Base-by-base conservation (phyloP, 2,797 vertebrate species). In the Halcyon badia region DNA sequence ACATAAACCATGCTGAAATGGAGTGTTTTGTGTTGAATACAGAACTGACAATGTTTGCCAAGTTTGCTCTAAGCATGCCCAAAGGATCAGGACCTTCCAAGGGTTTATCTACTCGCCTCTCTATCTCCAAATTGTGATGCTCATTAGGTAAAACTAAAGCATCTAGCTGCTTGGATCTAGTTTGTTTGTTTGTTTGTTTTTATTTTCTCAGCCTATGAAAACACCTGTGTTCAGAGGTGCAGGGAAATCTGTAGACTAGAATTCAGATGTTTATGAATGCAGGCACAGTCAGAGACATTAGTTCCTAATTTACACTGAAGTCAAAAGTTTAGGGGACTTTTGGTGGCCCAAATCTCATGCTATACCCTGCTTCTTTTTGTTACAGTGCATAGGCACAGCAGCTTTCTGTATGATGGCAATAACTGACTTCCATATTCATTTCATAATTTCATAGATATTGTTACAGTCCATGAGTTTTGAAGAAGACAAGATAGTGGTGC, bases 401-500 rank as follows among this genome's bases (percentile, higher is more conserved):
- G 35, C 28, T 87, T 85, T 79, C 39, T 75, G 2, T 71, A 26
- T 60, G 30, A 66, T 2, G 2, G 16, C 14, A 22, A 33, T 61
- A 86, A 73, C 28, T 9, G 22, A 49, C 48, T 87, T 87, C 60
- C 46, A 69, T 20, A 65, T 42, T 88, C 0, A n/a, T 72, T 77
- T 65, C n/a, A 21, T 83, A 41, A 78, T 73, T 88, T 73, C n/a
- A 41, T 60, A 51, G 20, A 83, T 48, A 75, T 75, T 81, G 33
- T 75, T 83, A 51, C 4, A 15, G 39, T 83, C 69, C 7, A 11
- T n/a, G 56, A 54, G 11, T 93, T 94, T 96, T 93, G 79, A 92
- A 94, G 54, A 90, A 89, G 25, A 33, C 52, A 76, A 56, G 44
- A 49, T 9, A 81, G 25, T 9, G 19, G 9, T 94, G 83, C 83